These are phyloP conservation scores for Eueides isabella DNA, from an alignment of 1,140 invertebrate genomes.

Conservation along the genomic window DNA sequence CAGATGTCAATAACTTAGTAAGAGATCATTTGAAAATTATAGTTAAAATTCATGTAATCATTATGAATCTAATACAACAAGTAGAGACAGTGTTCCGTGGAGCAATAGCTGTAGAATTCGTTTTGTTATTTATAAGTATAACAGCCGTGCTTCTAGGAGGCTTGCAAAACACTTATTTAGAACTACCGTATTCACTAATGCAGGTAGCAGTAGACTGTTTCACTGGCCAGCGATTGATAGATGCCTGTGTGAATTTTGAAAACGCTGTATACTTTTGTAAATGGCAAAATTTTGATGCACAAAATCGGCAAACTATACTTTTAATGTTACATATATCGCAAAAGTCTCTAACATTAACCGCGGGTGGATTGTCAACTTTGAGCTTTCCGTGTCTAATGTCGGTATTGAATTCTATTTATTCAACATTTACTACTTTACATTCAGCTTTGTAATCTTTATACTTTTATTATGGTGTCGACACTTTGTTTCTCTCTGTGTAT, in stretches of 20 bases:
- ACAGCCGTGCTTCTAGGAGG: conserved; percentile 56
- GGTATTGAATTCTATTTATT: conserved; percentile 52
- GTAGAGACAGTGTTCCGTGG: conserved; percentile 38
- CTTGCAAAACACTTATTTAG: conserved; percentile 54
- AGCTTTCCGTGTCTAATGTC: conserved; percentile 51
- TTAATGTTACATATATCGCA: conserved; percentile 57
- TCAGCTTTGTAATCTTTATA: conserved; percentile 35
- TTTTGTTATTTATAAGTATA: conserved; percentile 40
- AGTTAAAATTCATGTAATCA: conserved; percentile 44
- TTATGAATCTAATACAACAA: conserved; percentile 41
- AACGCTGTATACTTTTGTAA: conserved; percentile 49
- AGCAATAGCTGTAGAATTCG: conserved; percentile 48
- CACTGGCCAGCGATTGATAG: conserved; percentile 55
- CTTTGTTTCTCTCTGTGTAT: too few species aligned
- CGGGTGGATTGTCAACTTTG: conserved; percentile 43
- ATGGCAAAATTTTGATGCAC: conserved; percentile 58
- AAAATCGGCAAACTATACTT: conserved; percentile 50
- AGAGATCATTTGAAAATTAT: conserved; percentile 41
- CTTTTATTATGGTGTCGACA: too few species aligned
- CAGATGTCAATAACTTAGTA: conserved; percentile 40
- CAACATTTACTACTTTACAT: conserved; percentile 51
- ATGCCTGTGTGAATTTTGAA: conserved; percentile 49
- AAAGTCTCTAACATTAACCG: conserved; percentile 52
- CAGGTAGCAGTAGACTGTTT: conserved; percentile 54
- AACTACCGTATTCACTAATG: conserved; percentile 52